Conservation (phyloP, 2,113 vertebrate genomes). For the Hucho hucho region DNA sequence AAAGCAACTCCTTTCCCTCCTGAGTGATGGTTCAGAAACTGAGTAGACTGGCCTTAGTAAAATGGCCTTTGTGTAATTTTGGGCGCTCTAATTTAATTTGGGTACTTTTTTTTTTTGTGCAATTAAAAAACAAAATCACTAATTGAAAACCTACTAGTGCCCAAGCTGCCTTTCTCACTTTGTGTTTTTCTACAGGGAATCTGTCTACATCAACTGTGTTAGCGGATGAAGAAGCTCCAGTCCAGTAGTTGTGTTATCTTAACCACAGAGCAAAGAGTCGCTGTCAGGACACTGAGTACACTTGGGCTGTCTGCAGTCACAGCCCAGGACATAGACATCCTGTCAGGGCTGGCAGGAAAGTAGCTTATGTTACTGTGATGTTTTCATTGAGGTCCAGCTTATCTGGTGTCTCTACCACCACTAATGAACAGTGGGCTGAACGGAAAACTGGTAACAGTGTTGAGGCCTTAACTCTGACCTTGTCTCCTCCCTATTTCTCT, state of each 20-base stretch:
- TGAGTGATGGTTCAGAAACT: too few relatives aligned
- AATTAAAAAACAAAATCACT: too few relatives aligned
- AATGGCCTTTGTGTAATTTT: too few relatives aligned
- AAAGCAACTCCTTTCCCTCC: too few relatives aligned
- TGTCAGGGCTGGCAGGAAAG: constrained; percentile 12
- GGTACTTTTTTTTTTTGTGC: too few relatives aligned
- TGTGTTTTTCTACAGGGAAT: too few relatives aligned
- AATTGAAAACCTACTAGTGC: too few relatives aligned
- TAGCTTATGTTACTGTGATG: neutral
- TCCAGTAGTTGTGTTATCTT: neutral
- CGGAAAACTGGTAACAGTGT: constrained; percentile 20
- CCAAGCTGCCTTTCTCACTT: too few relatives aligned
- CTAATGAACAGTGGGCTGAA: constrained; percentile 25
- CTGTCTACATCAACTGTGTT: too few relatives aligned
- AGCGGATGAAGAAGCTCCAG: too few relatives aligned
- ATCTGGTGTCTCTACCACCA: constrained; percentile 25
- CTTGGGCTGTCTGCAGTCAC: neutral
- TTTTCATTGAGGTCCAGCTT: constrained; percentile 36
- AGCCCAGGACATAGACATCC: constrained; percentile 7
- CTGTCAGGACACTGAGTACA: neutral
- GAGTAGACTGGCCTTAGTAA: too few relatives aligned
- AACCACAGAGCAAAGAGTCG: neutral
- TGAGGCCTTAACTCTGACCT: constrained; percentile 53
- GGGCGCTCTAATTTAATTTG: too few relatives aligned
- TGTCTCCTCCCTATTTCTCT: constrained; percentile 17